These are phyloP conservation scores for Labeo rohita DNA, from an alignment of 2,113 vertebrate species.

Conservation along the genomic window DNA sequence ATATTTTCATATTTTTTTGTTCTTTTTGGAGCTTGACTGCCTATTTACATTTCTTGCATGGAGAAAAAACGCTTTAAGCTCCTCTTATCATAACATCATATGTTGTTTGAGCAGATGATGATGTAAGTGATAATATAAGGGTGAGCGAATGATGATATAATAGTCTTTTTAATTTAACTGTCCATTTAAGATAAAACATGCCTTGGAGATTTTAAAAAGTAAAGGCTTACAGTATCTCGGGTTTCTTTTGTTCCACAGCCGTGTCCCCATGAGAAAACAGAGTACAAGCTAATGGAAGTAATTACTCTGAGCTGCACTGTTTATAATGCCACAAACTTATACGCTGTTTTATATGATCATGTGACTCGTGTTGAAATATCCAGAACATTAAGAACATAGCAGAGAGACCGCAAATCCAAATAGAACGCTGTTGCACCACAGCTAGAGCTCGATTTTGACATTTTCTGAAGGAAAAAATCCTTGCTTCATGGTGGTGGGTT, in stretches of 20 bases:
- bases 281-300: slow-evolving; percentile 50
- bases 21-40: not conserved
- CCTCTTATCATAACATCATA: not conserved
- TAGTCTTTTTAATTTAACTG: not conserved
- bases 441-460: not conserved
- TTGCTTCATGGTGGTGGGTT: not conserved
- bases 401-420: not conserved
- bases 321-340: not conserved
- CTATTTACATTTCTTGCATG: not conserved
- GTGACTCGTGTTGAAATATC: not conserved
- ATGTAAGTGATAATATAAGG: too few species aligned
- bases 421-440: not conserved
- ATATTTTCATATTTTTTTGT: not conserved
- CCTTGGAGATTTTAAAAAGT: not conserved
- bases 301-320: slow-evolving; percentile 54
- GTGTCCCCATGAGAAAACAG: not conserved
- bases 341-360: not conserved
- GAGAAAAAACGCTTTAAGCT: not conserved
- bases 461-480: not conserved
- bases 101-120: not conserved
- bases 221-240: not conserved
- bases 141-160: too few species aligned
- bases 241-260: not conserved
- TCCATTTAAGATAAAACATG: not conserved
- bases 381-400: not conserved